Evolutionary conservation across 2,113 vertebrate species (phyloP).

Genomic region (Paracyprichromis sp.): DNA sequence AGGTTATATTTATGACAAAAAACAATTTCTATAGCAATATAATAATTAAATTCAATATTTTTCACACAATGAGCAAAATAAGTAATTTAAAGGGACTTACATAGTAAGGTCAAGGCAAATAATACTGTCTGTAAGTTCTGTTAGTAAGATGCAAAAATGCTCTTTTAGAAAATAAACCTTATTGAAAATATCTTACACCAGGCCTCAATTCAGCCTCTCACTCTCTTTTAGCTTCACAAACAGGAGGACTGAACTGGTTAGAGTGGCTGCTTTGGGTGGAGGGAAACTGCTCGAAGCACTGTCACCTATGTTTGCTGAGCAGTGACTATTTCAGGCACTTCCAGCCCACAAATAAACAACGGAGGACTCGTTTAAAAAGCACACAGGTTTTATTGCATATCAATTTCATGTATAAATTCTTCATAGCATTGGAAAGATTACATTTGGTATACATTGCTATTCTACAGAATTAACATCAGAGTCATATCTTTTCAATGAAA

Average conservation of each 20-base stretch:
- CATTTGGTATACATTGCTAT: slow-evolving; percentile 99
- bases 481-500: slow-evolving; percentile 87
- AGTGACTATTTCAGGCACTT: background rate
- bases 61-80: background rate
- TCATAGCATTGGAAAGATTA: slow-evolving; percentile 98
- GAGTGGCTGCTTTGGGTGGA: background rate
- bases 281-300: background rate
- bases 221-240: background rate
- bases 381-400: slow-evolving; percentile 99
- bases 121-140: background rate
- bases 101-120: background rate
- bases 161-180: background rate
- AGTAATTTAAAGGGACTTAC: rapidly evolving
- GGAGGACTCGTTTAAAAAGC: slow-evolving; percentile 84
- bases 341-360: slow-evolving; percentile 9
- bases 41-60: background rate
- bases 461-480: slow-evolving; percentile 96
- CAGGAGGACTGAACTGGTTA: background rate
- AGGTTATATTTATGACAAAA: background rate
- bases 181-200: background rate
- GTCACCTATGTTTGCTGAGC: background rate
- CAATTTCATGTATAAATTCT: slow-evolving; percentile 99
- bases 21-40: background rate
- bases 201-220: rapidly evolving
- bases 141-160: background rate